A percentile compares a stretch with the other conserved stretches of the same genome.
Conservation (phyloP, 1,140 invertebrate species). For the Chlorops oryzae region DNA sequence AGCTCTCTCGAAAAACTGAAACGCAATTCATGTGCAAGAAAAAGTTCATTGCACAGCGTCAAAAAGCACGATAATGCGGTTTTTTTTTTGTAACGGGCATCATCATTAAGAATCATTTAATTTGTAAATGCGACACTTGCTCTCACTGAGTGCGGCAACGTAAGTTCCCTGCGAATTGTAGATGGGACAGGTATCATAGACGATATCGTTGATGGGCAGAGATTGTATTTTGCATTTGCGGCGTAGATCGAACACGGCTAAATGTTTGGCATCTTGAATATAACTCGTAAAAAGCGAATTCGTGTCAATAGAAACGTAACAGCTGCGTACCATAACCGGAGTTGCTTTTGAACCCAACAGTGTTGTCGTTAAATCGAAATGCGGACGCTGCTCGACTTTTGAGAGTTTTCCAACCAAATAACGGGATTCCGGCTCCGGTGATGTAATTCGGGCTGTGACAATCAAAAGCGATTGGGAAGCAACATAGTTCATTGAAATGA, state of each 20-base stretch:
- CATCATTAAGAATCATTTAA: too few relatives aligned
- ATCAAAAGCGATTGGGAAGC: slow-evolving; percentile 56
- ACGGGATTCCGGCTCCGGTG: slow-evolving; percentile 52
- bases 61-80: too few relatives aligned
- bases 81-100: too few relatives aligned
- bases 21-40: too few relatives aligned
- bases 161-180: slow-evolving; percentile 46
- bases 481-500: slow-evolving; percentile 65
- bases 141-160: slow-evolving; percentile 60
- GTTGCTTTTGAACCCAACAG: slow-evolving; percentile 58
- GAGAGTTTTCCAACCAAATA: slow-evolving; percentile 56
- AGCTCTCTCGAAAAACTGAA: too few relatives aligned
- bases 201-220: slow-evolving; percentile 55
- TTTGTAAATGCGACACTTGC: slow-evolving; percentile 59
- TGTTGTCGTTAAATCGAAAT: slow-evolving; percentile 52
- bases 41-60: too few relatives aligned
- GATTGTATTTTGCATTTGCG: slow-evolving; percentile 54
- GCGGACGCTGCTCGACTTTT: slow-evolving; percentile 48
- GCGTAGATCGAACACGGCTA: slow-evolving; percentile 63
- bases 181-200: slow-evolving; percentile 61
- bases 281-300: slow-evolving; percentile 60
- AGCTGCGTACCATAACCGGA: slow-evolving; percentile 57
- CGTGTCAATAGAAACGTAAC: slow-evolving; percentile 52
- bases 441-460: slow-evolving; percentile 57
- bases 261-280: slow-evolving; percentile 56